A percentile compares a stretch with the other conserved stretches of the same genome.
Conservation (phyloP, 2,888 invertebrate genomes). For the Hemicrepidius hirtus region DNA sequence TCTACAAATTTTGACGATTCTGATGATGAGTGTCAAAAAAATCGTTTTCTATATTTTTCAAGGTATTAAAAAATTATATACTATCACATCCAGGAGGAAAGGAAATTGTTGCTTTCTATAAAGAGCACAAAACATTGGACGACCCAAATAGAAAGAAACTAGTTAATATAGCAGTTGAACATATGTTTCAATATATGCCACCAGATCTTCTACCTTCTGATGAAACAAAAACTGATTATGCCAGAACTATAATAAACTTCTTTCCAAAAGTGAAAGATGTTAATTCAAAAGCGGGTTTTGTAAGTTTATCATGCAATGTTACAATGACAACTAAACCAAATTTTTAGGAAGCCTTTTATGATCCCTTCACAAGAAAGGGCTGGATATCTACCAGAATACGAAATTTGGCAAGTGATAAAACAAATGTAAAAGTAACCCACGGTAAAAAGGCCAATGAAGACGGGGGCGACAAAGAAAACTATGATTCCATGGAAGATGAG, state of each 20-base stretch:
- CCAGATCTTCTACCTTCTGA: background rate
- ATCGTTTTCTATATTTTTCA: background rate
- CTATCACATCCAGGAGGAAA: background rate
- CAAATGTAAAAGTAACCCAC: too few relatives aligned
- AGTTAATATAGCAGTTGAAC: too few relatives aligned
- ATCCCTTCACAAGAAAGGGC: too few relatives aligned
- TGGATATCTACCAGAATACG: too few relatives aligned
- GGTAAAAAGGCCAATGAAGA: too few relatives aligned
- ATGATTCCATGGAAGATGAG: too few relatives aligned
- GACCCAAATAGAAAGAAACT: too few relatives aligned
- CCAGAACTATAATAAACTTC: too few relatives aligned
- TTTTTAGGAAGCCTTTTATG: too few relatives aligned
- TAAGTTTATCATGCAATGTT: background rate
- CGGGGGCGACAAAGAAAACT: too few relatives aligned
- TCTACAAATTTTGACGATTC: background rate
- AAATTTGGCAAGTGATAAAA: too few relatives aligned
- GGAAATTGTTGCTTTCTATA: background rate
- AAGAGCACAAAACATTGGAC: constrained; percentile 1
- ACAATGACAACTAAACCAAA: background rate
- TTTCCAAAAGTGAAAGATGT: background rate
- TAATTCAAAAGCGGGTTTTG: background rate
- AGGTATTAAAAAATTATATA: background rate
- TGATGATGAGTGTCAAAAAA: background rate
- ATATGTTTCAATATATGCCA: too few relatives aligned
- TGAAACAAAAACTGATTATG: constrained; percentile 1